These are phyloP conservation scores for Chalcis sispes DNA, from an alignment of 2,888 invertebrate genomes.

Conservation along the genomic window DNA sequence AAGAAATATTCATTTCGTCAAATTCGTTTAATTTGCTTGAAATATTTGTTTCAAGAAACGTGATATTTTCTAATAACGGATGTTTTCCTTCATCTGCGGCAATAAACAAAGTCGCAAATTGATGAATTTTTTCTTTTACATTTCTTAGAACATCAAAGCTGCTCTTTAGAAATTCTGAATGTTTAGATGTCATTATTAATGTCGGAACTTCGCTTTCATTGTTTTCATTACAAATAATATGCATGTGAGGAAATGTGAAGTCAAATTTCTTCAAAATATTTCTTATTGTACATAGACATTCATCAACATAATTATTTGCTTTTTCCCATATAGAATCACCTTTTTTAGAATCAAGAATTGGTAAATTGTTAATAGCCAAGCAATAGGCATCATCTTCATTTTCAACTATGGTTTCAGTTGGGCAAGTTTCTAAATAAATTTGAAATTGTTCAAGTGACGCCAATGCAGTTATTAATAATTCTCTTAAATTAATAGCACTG, in stretches of 20 bases:
- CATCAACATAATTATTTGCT: slow-evolving; percentile 61
- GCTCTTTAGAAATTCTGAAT: slow-evolving; percentile 63
- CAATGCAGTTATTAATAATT: slow-evolving; percentile 77
- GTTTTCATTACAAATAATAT: slow-evolving; percentile 30
- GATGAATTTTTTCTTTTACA: slow-evolving; percentile 54
- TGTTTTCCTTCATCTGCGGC: slow-evolving; percentile 60
- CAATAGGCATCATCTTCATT: slow-evolving; percentile 62
- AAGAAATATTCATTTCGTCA: slow-evolving; percentile 34
- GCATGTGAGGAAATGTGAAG: slow-evolving; percentile 45
- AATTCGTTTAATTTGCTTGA: slow-evolving; percentile 36
- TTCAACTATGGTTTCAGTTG: slow-evolving; percentile 72
- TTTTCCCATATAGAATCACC: slow-evolving; percentile 65
- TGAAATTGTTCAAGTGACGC: slow-evolving; percentile 83
- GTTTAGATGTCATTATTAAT: slow-evolving; percentile 62
- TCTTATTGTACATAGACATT: slow-evolving; percentile 59
- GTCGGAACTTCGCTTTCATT: slow-evolving; percentile 42
- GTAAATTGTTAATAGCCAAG: slow-evolving; percentile 60
- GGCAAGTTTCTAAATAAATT: slow-evolving; percentile 82
- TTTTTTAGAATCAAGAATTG: slow-evolving; percentile 66
- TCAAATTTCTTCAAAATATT: slow-evolving; percentile 60
- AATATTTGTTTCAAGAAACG: slow-evolving; percentile 63
- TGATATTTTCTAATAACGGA: slow-evolving; percentile 67
- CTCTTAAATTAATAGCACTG: slow-evolving; percentile 75
- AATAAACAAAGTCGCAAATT: slow-evolving; percentile 61
- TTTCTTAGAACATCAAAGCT: slow-evolving; percentile 58